Percentiles rank a stretch among this genome's conserved stretches.
These are phyloP conservation scores for Erannis defoliaria DNA, from an alignment of 2,888 invertebrate genomes.

Conservation along the genomic window DNA sequence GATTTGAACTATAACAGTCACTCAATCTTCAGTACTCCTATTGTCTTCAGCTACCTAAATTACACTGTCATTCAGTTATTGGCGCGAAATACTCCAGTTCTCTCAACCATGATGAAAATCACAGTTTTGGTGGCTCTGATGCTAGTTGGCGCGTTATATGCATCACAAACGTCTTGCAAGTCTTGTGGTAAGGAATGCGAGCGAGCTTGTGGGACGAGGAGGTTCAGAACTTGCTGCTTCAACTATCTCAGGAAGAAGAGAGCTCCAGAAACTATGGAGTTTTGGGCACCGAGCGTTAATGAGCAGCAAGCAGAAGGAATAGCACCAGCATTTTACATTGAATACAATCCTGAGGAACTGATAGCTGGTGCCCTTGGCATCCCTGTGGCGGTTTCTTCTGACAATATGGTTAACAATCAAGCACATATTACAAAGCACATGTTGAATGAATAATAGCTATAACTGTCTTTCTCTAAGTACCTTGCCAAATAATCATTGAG, in stretches of 20 bases:
- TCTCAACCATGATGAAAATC: conserved; percentile 14
- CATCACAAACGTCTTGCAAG: conserved; percentile 84
- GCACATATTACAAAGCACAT: neutral
- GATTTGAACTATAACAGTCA: conserved; percentile 3
- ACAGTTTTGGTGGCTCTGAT: conserved; percentile 10
- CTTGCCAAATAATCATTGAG: too few relatives aligned
- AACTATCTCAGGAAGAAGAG: conserved; percentile 88
- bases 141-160: conserved; percentile 57
- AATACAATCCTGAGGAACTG: conserved; percentile 19
- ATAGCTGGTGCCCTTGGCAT: conserved; percentile 3
- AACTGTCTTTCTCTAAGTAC: neutral
- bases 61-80: neutral
- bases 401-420: conserved; percentile 8
- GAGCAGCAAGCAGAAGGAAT: neutral
- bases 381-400: neutral
- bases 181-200: conserved; percentile 89
- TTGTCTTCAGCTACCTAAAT: neutral
- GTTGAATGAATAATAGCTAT: neutral
- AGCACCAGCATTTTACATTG: conserved; percentile 11
- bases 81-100: neutral
- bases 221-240: conserved; percentile 89
- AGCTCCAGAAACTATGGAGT: conserved; percentile 53
- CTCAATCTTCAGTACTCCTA: conserved; percentile 12
- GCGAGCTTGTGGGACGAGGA: conserved; percentile 88
- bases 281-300: conserved; percentile 10